Evolutionary conservation across 2,888 invertebrate genomes (phyloP).

Genomic region (Gisinianus flammeolus): DNA sequence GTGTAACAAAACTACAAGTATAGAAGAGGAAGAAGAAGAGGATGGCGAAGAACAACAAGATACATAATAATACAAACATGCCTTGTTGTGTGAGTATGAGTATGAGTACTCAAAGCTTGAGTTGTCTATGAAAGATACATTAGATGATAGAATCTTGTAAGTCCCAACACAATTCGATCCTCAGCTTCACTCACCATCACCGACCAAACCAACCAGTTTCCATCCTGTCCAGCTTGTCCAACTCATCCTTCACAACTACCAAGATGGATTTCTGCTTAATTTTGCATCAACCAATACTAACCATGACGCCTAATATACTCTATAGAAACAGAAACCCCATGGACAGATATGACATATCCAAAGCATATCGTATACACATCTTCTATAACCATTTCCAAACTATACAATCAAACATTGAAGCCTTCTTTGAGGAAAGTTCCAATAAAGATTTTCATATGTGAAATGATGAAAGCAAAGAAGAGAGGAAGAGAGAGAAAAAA

Average conservation of each 20-base stretch:
- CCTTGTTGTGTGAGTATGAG: too few species aligned
- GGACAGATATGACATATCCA: background rate
- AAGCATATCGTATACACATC: background rate
- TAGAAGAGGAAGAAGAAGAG: conserved; percentile 1
- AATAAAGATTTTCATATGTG: background rate
- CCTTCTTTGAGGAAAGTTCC: too few species aligned
- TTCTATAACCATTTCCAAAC: background rate
- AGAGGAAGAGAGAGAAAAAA: background rate
- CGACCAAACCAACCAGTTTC: conserved; percentile 18
- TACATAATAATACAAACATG: too few species aligned
- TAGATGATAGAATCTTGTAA: conserved; percentile 37
- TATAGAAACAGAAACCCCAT: conserved; percentile 10
- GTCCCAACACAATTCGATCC: conserved; percentile 24
- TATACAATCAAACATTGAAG: background rate
- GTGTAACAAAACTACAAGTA: too few species aligned
- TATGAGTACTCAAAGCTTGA: too few species aligned
- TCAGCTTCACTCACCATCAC: conserved; percentile 35
- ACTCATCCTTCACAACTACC: conserved; percentile 31
- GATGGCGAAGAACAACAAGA: background rate
- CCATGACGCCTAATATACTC: too few species aligned
- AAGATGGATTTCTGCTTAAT: conserved; percentile 47
- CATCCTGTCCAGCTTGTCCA: conserved; percentile 29
- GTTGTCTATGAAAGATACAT: conserved; percentile 33
- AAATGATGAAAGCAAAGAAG: conserved; percentile 2
- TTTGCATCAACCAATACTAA: conserved; percentile 50